Evolutionary conservation across 2,797 vertebrate species (phyloP), one percentile per base, ranked within the genome.

Genomic region (Argya squamiceps): DNA sequence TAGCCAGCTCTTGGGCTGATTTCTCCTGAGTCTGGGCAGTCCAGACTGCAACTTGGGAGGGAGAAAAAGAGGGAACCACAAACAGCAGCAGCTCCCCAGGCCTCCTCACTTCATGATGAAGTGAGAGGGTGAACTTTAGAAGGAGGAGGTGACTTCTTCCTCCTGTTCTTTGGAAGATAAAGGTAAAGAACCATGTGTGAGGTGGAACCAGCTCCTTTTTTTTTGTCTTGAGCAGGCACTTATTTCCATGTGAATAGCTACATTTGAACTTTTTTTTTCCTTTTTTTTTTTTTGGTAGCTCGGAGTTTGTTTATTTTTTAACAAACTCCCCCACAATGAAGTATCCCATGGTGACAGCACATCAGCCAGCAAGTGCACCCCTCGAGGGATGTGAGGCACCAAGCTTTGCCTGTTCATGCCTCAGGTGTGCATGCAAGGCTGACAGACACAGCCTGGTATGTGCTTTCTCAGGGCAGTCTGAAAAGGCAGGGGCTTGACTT

Each of bases 381-480:
- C 3, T 91, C 9, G 8, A 63, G 58, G 67, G 79, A 15, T 88
- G 49, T n/a, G 79, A 88, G 82, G 62, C 52, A 44, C 14, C 39
- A 62, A 87, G 60, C 68, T 95, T 64, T 94, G 89, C 82, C 89
- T 91, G 29, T 78, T 94, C 91, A 52, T 92, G 93, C 71, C 91
- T 24, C 7, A 84, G 76, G 43, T 75, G 89, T 91, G 78, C 64
- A 47, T 14, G 43, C 50, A 6, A 24, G 62, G 68, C 79, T 92
- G 87, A 78, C n/a, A 88, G 76, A 62, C 79, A 34, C 24, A 44
- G 65, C 15, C 39, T 64, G 83, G 81, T 83, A 75, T 73, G 58
- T 86, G 63, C 62, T 83, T 78, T 74, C 47, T 53, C 65, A 44
- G 43, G 84, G 47, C 69, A 36, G 55, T 2, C 50, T 65, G 53